Percentiles rank a stretch among this genome's conserved stretches.
These are phyloP conservation scores for Cephalopholis sonnerati DNA, from an alignment of 2,113 vertebrate genomes.

Conservation along the genomic window DNA sequence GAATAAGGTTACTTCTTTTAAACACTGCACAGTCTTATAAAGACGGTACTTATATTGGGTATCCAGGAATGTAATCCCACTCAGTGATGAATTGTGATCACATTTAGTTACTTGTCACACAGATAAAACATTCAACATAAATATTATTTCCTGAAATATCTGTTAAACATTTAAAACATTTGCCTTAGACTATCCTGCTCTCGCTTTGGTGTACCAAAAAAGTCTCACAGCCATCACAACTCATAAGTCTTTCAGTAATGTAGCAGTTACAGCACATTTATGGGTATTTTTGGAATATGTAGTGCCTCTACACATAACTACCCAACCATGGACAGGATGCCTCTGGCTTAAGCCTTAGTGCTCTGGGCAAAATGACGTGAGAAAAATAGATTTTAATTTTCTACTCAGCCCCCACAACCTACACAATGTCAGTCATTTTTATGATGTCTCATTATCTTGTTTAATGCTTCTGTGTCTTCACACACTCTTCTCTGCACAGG, in stretches of 20 bases:
- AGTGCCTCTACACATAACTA: not conserved
- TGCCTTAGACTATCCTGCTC: not conserved
- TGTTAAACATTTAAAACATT: not conserved
- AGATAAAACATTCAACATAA: not conserved
- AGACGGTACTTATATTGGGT: not conserved
- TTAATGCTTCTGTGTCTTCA: not conserved
- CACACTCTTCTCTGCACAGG: slow-evolving; percentile 35
- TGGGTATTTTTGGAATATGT: slow-evolving; percentile 7
- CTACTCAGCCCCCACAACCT: not conserved
- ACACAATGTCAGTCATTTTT: slow-evolving; percentile 2
- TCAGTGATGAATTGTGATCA: not conserved
- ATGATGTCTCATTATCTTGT: slow-evolving; percentile 1
- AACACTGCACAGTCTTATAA: not conserved
- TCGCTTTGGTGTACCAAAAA: not conserved
- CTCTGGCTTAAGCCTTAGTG: slow-evolving; percentile 4
- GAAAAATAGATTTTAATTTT: not conserved
- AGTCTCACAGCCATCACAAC: not conserved
- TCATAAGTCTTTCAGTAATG: not conserved
- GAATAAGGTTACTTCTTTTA: not conserved
- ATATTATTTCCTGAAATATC: not conserved
- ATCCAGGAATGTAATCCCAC: not conserved
- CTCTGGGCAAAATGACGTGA: not conserved
- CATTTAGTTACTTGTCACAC: not conserved
- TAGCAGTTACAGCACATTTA: not conserved
- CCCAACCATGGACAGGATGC: not conserved